phyloP scores from a whole-genome alignment of 92 coral and sea anemone species.

The Bergia sp. region DNA sequence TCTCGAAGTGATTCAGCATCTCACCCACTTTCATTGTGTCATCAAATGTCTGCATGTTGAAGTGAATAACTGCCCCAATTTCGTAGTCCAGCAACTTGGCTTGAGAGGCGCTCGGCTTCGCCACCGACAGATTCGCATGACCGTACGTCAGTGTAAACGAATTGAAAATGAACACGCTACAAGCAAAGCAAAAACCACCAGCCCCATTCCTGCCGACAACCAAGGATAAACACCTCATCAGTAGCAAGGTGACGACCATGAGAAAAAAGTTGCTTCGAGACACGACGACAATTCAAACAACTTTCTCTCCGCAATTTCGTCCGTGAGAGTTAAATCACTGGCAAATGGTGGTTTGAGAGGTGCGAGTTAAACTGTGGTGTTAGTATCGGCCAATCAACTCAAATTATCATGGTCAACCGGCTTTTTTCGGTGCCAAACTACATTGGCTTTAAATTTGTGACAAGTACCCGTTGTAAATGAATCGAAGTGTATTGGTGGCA shows the following conservation, averaged over 20 bases:
- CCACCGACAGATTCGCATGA: conserved; percentile 8
- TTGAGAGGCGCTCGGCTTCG: conserved; percentile 75
- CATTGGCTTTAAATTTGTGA: not conserved
- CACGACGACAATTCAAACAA: too few species aligned
- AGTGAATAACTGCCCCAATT: conserved; percentile 85
- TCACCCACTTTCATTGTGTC: conserved; percentile 69
- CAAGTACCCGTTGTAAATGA: not conserved
- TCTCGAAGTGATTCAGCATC: not conserved
- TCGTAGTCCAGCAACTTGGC: conserved; percentile 82
- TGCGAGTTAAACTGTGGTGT: too few species aligned
- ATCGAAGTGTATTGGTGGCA: not conserved
- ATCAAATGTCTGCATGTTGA: conserved; percentile 84
- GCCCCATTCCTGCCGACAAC: not conserved
- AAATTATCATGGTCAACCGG: not conserved
- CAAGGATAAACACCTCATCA: not conserved
- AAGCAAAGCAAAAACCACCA: not conserved
- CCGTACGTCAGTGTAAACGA: not conserved
- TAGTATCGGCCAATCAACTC: too few species aligned
- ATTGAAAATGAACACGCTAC: not conserved
- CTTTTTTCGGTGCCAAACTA: not conserved
- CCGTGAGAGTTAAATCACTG: too few species aligned
- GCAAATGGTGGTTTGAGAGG: too few species aligned
- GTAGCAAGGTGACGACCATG: too few species aligned
- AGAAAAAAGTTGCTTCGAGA: too few species aligned
- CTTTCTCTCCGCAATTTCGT: too few species aligned